These are phyloP conservation scores for Takifugu ocellatus DNA, from an alignment of 2,797 vertebrate species.

Conservation along the genomic window DNA sequence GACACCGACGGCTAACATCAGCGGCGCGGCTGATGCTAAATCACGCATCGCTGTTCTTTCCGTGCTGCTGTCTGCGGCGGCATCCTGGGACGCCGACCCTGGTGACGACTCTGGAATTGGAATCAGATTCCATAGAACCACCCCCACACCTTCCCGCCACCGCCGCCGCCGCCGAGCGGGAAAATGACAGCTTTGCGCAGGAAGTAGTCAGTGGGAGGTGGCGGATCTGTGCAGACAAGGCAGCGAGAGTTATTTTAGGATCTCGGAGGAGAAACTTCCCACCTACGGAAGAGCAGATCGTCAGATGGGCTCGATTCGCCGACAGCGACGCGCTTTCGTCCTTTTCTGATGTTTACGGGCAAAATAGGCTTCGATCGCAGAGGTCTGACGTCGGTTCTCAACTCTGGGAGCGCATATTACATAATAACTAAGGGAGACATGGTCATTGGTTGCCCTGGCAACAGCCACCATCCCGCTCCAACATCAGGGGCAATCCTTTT, in stretches of 20 bases:
- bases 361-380: too few relatives aligned
- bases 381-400: conserved; percentile 5
- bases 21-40: conserved; percentile 1
- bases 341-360: too few relatives aligned
- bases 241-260: conserved; percentile 54
- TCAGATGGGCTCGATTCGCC: conserved; percentile 37
- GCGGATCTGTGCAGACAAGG: conserved; percentile 51
- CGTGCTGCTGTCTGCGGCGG: conserved; percentile 11
- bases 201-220: conserved; percentile 42
- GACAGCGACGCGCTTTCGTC: neutral
- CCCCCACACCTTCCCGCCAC: neutral
- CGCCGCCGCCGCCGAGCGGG: too few relatives aligned
- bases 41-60: conserved; percentile 31
- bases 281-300: conserved; percentile 41
- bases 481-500: conserved; percentile 44
- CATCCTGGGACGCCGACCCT: neutral
- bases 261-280: conserved; percentile 36
- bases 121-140: neutral
- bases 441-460: conserved; percentile 47
- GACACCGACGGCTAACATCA: conserved; percentile 34
- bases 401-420: conserved; percentile 29
- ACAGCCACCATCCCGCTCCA: conserved; percentile 23
- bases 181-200: conserved; percentile 52
- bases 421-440: conserved; percentile 45
- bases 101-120: too few relatives aligned